These are phyloP conservation scores for Natrix natrix DNA, from an alignment of 2,797 vertebrate species.

Conservation along the genomic window DNA sequence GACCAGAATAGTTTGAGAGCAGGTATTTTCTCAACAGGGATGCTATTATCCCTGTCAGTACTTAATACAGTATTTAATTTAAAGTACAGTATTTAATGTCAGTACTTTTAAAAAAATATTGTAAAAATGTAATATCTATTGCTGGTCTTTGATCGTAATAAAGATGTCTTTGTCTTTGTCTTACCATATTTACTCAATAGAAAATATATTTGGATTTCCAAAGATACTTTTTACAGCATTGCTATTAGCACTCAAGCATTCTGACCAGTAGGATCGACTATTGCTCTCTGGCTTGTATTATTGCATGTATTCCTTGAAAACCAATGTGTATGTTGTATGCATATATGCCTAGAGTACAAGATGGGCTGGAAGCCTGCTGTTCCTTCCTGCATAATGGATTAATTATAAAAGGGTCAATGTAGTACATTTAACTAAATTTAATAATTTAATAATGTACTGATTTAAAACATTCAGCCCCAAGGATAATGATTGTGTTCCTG, in stretches of 20 bases:
- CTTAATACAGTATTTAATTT: too few relatives aligned
- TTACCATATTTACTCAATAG: not conserved
- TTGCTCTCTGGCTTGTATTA: not conserved
- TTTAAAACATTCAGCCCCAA: not conserved
- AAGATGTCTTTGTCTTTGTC: not conserved
- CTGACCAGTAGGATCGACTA: not conserved
- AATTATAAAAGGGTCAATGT: not conserved
- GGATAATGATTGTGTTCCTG: not conserved
- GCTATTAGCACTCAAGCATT: not conserved
- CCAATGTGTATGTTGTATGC: not conserved
- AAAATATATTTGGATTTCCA: not conserved
- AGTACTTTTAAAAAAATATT: too few relatives aligned
- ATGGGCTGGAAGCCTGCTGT: not conserved
- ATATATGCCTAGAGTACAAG: not conserved
- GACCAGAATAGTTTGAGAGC: too few relatives aligned
- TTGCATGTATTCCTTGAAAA: too few relatives aligned
- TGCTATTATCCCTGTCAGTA: too few relatives aligned
- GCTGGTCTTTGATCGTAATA: too few relatives aligned
- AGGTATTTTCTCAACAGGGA: too few relatives aligned
- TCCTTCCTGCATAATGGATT: constrained; percentile 5
- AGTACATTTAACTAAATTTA: constrained; percentile 23
- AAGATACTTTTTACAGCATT: not conserved
- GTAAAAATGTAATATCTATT: too few relatives aligned
- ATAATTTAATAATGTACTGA: not conserved
- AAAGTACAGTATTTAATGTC: too few relatives aligned